Evolutionary conservation across 2,113 vertebrate species (phyloP).

Genomic region (Stercorarius parasiticus): DNA sequence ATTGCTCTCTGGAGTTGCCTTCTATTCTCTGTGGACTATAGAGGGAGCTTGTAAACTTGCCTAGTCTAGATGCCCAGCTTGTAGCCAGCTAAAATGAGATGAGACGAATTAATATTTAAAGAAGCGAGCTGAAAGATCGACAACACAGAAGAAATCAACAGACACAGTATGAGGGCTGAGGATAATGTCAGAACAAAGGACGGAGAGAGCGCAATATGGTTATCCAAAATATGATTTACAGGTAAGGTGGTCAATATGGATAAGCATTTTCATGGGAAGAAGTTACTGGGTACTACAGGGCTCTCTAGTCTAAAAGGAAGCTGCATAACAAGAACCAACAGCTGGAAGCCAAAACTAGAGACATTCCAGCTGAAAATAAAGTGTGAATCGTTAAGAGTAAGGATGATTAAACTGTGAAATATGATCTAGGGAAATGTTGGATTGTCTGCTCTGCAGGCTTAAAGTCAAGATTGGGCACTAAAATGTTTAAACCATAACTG

Average conservation of each 20-base stretch:
- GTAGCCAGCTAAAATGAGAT: background rate
- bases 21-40: background rate
- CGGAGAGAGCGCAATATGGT: background rate
- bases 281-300: background rate
- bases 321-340: background rate
- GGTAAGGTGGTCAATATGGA: background rate
- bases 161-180: background rate
- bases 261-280: background rate
- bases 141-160: background rate
- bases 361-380: background rate
- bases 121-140: background rate
- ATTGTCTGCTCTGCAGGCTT: background rate
- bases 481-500: background rate
- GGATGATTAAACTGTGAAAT: background rate
- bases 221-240: background rate
- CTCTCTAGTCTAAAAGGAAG: background rate
- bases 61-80: background rate
- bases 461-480: background rate
- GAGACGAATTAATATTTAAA: background rate
- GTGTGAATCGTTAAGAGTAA: background rate
- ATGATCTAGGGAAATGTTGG: background rate
- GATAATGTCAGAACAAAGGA: background rate
- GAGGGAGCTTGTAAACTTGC: background rate
- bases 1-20: background rate
- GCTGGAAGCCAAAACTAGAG: background rate